Conservation (phyloP, 2,888 invertebrate genomes). For the Nephrotoma appendiculata region DNA sequence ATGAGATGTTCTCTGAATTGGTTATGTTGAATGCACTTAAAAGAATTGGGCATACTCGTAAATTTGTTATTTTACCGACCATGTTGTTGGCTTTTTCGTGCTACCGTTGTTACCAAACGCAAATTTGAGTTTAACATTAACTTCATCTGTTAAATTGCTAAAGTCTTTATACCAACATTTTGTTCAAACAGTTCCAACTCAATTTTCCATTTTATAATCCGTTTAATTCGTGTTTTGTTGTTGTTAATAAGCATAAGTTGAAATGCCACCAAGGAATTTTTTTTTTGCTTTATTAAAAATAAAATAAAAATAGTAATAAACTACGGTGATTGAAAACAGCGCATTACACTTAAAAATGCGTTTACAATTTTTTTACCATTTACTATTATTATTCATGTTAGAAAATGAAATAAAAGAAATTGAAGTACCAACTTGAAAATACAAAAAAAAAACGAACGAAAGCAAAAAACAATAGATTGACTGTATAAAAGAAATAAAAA, state of each 20-base stretch:
- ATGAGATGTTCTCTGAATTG: too few species aligned
- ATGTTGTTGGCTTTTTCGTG: too few species aligned
- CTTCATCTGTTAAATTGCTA: not conserved
- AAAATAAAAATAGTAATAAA: not conserved
- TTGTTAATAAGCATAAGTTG: not conserved
- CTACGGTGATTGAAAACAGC: not conserved
- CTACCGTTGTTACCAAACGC: too few species aligned
- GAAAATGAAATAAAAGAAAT: not conserved
- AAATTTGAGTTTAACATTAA: too few species aligned
- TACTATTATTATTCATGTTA: not conserved
- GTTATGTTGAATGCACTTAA: too few species aligned
- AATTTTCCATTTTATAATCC: not conserved
- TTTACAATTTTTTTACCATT: not conserved
- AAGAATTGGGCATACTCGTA: too few species aligned
- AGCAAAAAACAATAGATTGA: not conserved
- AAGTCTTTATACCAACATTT: not conserved
- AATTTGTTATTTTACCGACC: too few species aligned
- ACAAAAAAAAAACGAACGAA: not conserved
- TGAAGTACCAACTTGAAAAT: conserved; percentile 1
- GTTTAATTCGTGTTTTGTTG: not conserved
- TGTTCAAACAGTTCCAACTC: not conserved
- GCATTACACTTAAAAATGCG: conserved; percentile 1
- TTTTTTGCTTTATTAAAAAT: not conserved
- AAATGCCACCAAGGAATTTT: not conserved
- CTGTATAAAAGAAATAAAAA: not conserved